A percentile compares a stretch with the other conserved stretches of the same genome.
phyloP scores from a whole-genome alignment of 2,113 vertebrate species.

The Salvator merianae region DNA sequence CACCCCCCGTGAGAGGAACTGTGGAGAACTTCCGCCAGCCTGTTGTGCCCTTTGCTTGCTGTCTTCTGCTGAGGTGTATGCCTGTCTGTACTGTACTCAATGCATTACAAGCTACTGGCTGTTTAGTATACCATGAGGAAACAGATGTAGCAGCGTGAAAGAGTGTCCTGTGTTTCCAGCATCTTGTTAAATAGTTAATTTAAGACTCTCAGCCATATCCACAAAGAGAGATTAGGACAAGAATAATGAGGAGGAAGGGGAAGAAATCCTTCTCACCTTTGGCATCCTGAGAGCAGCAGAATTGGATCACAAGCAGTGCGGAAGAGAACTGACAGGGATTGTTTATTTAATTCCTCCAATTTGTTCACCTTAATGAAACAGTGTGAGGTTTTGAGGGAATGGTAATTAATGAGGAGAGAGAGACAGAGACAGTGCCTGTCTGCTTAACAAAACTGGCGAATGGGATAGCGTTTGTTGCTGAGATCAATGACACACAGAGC shows the following conservation, averaged over 20 bases:
- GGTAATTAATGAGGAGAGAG: slow-evolving; percentile 86
- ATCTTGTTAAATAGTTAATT: background rate
- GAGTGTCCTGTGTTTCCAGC: background rate
- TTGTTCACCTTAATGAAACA: slow-evolving; percentile 91
- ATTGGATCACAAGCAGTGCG: slow-evolving; percentile 19
- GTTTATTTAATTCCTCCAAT: slow-evolving; percentile 89
- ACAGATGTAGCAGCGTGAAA: background rate
- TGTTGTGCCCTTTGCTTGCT: background rate
- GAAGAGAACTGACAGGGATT: slow-evolving; percentile 64
- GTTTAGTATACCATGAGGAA: background rate
- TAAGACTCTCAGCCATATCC: background rate
- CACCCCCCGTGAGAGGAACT: background rate
- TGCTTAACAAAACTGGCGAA: slow-evolving; percentile 83
- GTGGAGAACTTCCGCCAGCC: background rate
- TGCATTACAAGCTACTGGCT: too few species aligned
- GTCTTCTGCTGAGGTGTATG: background rate
- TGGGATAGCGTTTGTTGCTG: slow-evolving; percentile 77
- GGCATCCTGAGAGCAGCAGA: slow-evolving; percentile 38
- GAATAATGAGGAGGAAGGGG: background rate
- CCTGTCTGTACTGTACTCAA: too few species aligned
- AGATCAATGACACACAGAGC: slow-evolving; percentile 83
- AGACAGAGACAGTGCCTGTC: slow-evolving; percentile 44
- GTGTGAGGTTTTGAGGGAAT: slow-evolving; percentile 83
- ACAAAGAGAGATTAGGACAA: background rate
- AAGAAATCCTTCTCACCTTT: slow-evolving; percentile 17